Evolutionary conservation across 2,888 invertebrate species (phyloP), one percentile per base, ranked within the genome.

Genomic region (Melanotus villosus): DNA sequence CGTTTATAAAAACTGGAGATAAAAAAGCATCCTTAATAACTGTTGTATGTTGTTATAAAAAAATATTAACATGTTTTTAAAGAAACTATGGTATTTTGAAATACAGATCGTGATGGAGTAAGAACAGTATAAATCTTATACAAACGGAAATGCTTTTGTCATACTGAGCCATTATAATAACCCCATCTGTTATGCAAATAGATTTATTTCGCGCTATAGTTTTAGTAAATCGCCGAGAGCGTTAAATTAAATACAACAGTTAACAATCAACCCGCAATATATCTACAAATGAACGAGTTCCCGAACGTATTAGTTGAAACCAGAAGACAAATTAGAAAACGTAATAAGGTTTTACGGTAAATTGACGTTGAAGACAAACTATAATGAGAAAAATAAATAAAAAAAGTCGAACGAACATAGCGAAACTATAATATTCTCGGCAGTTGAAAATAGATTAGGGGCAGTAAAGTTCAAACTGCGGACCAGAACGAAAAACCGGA

Each of bases 391-490:
- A 47, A 66, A 66, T 63, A 63, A 58, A 66, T 50, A 63, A 52
- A 67, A 63, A 70, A n/a, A n/a, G n/a, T n/a, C n/a, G n/a, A 70
- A 56, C 34, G 41, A 32, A 65, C 45, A 26, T 59, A 23, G 70
- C 70, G 47, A 70, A 70, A 70, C 70, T 70, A 70, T 68, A 64
- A 63, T 58, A 64, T 21, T 21, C 57, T 62, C 58, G 66, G 70
- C 67, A 70, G 67, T 70, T 60, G 67, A 71, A 71, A 73, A 73
- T 71, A 71, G 71, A 71, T 73, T 73, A 73, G 65, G 63, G 67
- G 72, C 72, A 73, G 71, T 73, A 70, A 73, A 73, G 73, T 71
- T 69, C 71, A 68, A 69, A 66, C 57, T 64, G 63, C 67, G 23
- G 68, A 65, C 56, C 60, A 69, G 47, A 69, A 66, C 59, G 69